Base-by-base conservation (phyloP, 2,113 vertebrate genomes). In the Bubo bubo region DNA sequence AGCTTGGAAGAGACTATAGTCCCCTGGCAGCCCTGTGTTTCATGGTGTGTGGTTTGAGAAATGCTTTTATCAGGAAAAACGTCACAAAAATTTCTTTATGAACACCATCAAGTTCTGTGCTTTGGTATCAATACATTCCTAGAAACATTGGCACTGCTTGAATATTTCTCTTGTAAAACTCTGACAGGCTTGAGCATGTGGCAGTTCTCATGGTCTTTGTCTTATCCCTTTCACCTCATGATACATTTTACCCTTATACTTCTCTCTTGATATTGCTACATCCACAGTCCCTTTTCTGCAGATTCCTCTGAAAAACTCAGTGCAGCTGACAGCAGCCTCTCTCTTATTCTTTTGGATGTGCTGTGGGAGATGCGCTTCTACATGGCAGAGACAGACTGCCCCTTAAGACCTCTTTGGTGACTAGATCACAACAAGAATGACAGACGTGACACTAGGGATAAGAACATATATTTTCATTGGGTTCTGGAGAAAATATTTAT, bases 131-230 rank as follows among this genome's bases (percentile, higher is more conserved):
- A 73, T 14, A 71, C n/a, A 17, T 49, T 72, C 26, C 7, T 22
- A 26, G 85, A 80, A 79, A 41, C 59, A 62, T 8, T 45, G 50
- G 53, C 93, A 84, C 4, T 12, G 72, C 58, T 80, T 19, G 16
- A 94, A 41, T 24, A 91, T 86, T 63, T 56, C 80, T 92, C 77
- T 11, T 55, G 91, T 20, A 37, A 35, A 71, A 59, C 68, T 82
- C 30, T 97, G 97, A 92, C 93, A 94, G 89, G 56, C 79, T 84
- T 43, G 32, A 91, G 83, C 85, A 14, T 41, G 62, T 80, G 95
- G 94, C 94, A 91, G 47, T 43, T 95, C 53, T 80, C 72, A 86
- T 7, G 70, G 88, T 90, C 41, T 52, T 47, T 82, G 66, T 88
- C 92, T 92, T 55, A 90, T 2, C 34, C 88, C 53, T 77, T 86